A percentile compares a stretch with the other conserved stretches of the same genome.
These are phyloP conservation scores for Cephalopachus bancanus DNA, from an alignment of 2,797 vertebrate genomes.

Conservation along the genomic window DNA sequence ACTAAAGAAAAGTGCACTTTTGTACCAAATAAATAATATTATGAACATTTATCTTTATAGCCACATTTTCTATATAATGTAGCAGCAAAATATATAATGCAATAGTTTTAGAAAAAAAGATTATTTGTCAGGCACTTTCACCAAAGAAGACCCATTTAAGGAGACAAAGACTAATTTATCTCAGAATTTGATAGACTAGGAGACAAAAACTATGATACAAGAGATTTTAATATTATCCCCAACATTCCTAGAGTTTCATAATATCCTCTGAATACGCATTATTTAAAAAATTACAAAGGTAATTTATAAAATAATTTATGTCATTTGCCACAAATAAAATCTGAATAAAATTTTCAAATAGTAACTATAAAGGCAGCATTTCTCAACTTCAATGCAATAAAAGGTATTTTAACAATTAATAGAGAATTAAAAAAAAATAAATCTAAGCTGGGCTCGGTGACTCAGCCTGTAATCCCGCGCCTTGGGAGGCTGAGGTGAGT, in stretches of 20 bases:
- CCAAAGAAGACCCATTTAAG: neutral
- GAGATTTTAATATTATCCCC: neutral
- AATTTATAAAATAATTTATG: neutral
- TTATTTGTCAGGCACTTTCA: neutral
- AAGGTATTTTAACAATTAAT: neutral
- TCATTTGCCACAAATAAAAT: neutral
- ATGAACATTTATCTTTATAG: neutral
- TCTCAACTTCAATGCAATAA: neutral
- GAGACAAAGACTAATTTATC: neutral
- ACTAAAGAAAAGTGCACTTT: slow-evolving; percentile 1
- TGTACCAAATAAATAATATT: neutral
- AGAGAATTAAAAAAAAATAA: neutral
- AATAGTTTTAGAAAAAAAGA: neutral
- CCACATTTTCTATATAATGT: neutral
- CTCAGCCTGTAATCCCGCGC: too few relatives aligned
- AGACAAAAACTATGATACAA: neutral
- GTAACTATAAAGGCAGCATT: neutral
- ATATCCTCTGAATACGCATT: neutral
- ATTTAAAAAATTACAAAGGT: neutral
- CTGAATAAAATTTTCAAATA: neutral
- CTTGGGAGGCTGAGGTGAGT: too few relatives aligned
- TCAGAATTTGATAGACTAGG: neutral
- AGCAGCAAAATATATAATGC: neutral
- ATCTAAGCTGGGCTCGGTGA: too few relatives aligned
- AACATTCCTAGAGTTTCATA: neutral